These are phyloP conservation scores for Tetragonula clypearis DNA, from an alignment of 1,140 invertebrate genomes.

Conservation along the genomic window DNA sequence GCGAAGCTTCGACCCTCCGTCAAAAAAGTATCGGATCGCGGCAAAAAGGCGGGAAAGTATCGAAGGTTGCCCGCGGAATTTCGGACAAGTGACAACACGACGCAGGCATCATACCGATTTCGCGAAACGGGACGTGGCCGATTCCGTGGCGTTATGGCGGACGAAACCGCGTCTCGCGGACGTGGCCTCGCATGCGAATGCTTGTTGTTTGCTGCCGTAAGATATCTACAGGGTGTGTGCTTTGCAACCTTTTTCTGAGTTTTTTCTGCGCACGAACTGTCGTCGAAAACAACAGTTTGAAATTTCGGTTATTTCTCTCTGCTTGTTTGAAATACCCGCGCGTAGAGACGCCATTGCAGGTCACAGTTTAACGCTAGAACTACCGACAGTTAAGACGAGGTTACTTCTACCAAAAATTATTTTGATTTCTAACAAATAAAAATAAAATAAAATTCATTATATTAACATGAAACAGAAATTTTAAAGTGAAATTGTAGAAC, in stretches of 20 bases:
- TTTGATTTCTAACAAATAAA: no score
- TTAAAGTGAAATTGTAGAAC: no score
- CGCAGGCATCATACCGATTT: background rate
- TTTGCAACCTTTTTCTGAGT: no score
- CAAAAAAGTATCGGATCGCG: background rate
- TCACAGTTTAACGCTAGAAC: no score
- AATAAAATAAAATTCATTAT: no score
- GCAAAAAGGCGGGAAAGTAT: conserved; percentile 35
- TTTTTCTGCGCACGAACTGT: background rate
- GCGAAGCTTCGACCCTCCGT: background rate
- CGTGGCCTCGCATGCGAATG: conserved; percentile 33
- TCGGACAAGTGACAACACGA: background rate
- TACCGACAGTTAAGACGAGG: no score
- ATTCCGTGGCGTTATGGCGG: background rate
- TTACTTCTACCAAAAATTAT: no score
- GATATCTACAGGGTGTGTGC: background rate
- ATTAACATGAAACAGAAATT: no score
- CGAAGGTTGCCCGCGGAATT: conserved; percentile 25
- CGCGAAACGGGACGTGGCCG: background rate
- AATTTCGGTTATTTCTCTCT: background rate
- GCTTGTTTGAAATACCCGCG: background rate
- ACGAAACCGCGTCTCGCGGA: background rate
- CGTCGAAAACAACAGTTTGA: background rate
- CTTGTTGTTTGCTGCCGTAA: background rate
- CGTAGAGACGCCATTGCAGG: no score